Conservation (phyloP, 2,888 invertebrate species). For the Byasa hedistus region DNA sequence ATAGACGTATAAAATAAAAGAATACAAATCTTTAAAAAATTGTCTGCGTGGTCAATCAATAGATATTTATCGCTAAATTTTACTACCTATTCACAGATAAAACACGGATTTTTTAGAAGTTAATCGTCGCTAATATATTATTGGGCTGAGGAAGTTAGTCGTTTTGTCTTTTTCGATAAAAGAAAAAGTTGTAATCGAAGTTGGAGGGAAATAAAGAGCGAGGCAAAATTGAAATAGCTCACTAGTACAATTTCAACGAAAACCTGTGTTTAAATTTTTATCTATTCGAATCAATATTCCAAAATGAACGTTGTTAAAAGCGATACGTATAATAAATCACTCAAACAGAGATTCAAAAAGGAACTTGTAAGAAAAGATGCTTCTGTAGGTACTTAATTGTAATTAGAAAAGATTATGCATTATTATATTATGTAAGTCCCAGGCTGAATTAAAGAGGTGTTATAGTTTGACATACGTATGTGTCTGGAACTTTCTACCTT, state of each 20-base stretch:
- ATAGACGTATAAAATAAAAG: no score
- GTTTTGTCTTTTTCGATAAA: background rate
- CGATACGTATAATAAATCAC: conserved; percentile 47
- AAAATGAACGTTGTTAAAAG: conserved; percentile 68
- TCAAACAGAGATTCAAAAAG: conserved; percentile 44
- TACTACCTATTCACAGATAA: no score
- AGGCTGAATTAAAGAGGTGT: no score
- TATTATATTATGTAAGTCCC: background rate
- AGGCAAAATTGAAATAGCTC: no score
- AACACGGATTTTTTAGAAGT: no score
- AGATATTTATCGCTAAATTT: no score
- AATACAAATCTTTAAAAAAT: no score
- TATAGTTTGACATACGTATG: no score
- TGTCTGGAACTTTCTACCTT: no score
- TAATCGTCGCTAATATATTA: no score
- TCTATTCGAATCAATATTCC: background rate
- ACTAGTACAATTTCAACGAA: no score
- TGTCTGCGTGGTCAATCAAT: no score
- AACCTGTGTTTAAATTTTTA: background rate
- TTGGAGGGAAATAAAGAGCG: conserved; percentile 5
- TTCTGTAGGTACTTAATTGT: conserved; percentile 52
- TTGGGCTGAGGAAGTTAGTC: background rate
- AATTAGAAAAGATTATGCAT: background rate
- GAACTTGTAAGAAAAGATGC: conserved; percentile 59
- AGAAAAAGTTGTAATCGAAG: background rate